phyloP scores from a whole-genome alignment of 2,888 invertebrate species.

The Macrostomum cliftonense region DNA sequence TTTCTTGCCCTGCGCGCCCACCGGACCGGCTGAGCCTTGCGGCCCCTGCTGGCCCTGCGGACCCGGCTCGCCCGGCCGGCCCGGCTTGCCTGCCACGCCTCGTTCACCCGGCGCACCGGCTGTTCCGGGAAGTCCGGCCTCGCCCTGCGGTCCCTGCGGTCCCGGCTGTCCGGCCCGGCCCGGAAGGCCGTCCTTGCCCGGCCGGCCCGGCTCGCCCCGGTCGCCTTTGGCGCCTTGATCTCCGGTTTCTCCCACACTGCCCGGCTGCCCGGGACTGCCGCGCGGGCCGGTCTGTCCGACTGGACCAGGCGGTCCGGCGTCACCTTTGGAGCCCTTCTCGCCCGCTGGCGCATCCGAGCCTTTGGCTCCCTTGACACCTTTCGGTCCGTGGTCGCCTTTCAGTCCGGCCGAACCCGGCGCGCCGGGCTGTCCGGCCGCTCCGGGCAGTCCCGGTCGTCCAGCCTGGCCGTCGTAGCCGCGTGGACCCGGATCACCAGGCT shows the following conservation, averaged over 20 bases:
- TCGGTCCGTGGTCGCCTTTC: slow-evolving; percentile 13
- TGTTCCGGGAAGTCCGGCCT: slow-evolving; percentile 13
- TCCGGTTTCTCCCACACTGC: not conserved
- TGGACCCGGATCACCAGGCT: too few species aligned
- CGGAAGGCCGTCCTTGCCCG: not conserved
- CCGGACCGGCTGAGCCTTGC: slow-evolving; percentile 2
- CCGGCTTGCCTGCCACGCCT: not conserved
- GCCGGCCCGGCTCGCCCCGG: not conserved
- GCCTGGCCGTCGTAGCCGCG: too few species aligned
- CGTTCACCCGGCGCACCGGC: slow-evolving; percentile 4
- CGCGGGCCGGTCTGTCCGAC: not conserved
- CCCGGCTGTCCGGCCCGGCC: slow-evolving; percentile 11
- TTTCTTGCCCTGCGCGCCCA: slow-evolving; percentile 17
- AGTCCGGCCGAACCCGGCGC: slow-evolving; percentile 10
- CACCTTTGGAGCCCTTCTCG: not conserved
- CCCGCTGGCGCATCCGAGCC: slow-evolving; percentile 10
- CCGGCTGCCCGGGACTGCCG: not conserved
- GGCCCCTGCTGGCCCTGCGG: not conserved
- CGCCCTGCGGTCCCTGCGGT: slow-evolving; percentile 5
- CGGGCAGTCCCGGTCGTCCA: too few species aligned
- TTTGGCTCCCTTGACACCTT: slow-evolving; percentile 12
- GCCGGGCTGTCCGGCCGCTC: not conserved
- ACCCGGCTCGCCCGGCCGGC: not conserved
- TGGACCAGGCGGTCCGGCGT: not conserved
- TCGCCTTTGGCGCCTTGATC: not conserved